Percentiles rank a stretch among this genome's conserved stretches.
Conservation (phyloP, 2,888 invertebrate genomes). For the Atrina japonica region DNA sequence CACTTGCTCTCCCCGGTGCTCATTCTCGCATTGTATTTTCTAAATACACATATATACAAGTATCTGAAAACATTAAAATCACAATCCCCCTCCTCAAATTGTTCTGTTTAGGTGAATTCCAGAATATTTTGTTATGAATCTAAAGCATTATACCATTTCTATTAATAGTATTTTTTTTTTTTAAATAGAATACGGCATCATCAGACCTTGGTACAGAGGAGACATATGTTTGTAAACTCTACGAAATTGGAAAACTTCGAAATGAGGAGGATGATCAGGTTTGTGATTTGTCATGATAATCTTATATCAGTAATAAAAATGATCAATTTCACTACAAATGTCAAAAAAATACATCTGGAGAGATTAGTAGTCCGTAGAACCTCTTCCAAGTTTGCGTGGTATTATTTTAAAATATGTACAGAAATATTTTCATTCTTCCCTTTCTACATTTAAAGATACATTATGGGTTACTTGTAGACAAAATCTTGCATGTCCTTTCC, state of each 20-base stretch:
- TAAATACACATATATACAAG: no score
- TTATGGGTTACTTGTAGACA: no score
- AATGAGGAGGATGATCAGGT: constrained; percentile 95
- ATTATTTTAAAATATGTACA: constrained; percentile 43
- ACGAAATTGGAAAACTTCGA: constrained; percentile 93
- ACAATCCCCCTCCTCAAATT: no score
- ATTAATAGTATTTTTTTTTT: neutral
- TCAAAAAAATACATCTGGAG: neutral
- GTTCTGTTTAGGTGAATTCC: no score
- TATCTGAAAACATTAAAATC: no score
- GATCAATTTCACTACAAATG: neutral
- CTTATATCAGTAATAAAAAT: neutral
- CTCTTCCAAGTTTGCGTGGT: neutral
- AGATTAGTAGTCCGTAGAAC: neutral
- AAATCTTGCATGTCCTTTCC: no score
- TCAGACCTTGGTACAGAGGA: constrained; percentile 91
- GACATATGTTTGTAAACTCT: constrained; percentile 93
- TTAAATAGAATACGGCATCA: constrained; percentile 73
- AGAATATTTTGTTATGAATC: no score
- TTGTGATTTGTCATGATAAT: constrained; percentile 1
- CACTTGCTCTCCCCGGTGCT: no score
- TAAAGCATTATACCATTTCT: neutral
- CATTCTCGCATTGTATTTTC: no score
- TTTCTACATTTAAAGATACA: no score
- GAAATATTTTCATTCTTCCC: constrained; percentile 46